A percentile compares a stretch with the other conserved stretches of the same genome.
These are phyloP conservation scores for Drosophila quasianomalipes DNA, from an alignment of 2,888 invertebrate genomes.

Conservation along the genomic window DNA sequence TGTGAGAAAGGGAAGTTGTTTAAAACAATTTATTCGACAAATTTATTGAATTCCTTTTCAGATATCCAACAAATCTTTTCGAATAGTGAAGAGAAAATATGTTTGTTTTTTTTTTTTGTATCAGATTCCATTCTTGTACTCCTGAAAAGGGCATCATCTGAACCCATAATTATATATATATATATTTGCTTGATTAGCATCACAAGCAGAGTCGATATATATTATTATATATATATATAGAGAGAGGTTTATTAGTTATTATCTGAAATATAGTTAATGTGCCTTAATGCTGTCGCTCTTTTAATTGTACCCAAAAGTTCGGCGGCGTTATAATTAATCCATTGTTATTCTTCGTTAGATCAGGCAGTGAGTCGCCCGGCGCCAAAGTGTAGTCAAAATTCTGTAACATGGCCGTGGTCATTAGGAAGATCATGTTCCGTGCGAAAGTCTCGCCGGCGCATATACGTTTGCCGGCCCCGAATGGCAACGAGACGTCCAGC, in stretches of 20 bases:
- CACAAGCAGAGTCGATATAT: neutral
- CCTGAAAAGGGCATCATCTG: neutral
- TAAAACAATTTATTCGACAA: neutral
- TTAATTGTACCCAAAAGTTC: constrained; percentile 87
- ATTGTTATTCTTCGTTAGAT: constrained; percentile 82
- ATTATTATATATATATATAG: neutral
- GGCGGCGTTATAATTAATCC: constrained; percentile 87
- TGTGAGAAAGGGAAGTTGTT: constrained; percentile 1
- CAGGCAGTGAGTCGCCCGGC: constrained; percentile 86
- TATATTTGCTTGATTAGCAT: neutral
- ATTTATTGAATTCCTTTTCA: neutral
- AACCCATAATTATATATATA: neutral
- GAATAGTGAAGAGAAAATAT: too few species aligned
- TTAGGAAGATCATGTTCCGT: constrained; percentile 88
- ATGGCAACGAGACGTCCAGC: constrained; percentile 88
- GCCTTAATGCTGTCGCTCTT: constrained; percentile 56
- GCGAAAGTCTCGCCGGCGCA: constrained; percentile 91
- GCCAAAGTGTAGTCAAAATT: constrained; percentile 87
- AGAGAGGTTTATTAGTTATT: neutral
- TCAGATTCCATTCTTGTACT: constrained; percentile 12
- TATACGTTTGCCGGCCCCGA: constrained; percentile 89
- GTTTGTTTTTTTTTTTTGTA: too few species aligned
- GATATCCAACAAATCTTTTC: neutral
- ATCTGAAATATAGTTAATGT: neutral
- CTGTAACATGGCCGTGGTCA: constrained; percentile 88